A percentile compares a stretch with the other conserved stretches of the same genome.
Conservation (phyloP, 2,113 vertebrate genomes). For the Trogon melanurus region DNA sequence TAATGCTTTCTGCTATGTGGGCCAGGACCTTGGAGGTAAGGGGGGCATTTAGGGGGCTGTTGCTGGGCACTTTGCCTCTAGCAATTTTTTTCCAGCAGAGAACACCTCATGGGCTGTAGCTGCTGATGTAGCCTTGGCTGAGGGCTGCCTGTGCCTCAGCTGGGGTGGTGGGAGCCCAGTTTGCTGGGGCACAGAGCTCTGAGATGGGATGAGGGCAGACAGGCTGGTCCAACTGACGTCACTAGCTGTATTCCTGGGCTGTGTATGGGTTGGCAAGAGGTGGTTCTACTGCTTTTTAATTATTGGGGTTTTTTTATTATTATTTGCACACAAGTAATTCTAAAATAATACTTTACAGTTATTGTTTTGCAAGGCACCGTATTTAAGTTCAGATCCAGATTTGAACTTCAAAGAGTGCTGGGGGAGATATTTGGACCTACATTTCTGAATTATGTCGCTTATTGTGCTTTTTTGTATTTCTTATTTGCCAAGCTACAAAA, state of each 20-base stretch:
- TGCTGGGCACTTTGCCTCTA: not conserved
- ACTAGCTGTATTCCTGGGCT: not conserved
- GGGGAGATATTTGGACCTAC: not conserved
- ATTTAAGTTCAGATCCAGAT: not conserved
- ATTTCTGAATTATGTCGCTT: not conserved
- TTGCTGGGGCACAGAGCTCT: not conserved
- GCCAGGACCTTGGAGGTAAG: not conserved
- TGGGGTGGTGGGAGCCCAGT: not conserved
- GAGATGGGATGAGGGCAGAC: not conserved
- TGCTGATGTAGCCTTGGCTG: not conserved
- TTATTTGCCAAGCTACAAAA: not conserved
- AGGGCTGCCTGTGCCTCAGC: fast-evolving
- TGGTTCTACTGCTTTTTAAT: not conserved
- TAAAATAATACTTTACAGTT: not conserved
- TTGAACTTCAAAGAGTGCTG: not conserved
- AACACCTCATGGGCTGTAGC: fast-evolving
- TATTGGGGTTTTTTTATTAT: too few relatives aligned
- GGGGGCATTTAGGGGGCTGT: not conserved
- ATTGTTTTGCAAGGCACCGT: not conserved
- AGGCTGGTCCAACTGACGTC: not conserved
- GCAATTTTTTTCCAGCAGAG: not conserved
- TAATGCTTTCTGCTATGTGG: not conserved
- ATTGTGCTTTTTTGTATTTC: not conserved
- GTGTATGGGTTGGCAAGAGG: not conserved
- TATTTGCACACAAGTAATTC: not conserved